Percentiles rank a stretch among this genome's conserved stretches.
phyloP scores from a whole-genome alignment of 2,888 invertebrate genomes.

The Pheosia gnoma region DNA sequence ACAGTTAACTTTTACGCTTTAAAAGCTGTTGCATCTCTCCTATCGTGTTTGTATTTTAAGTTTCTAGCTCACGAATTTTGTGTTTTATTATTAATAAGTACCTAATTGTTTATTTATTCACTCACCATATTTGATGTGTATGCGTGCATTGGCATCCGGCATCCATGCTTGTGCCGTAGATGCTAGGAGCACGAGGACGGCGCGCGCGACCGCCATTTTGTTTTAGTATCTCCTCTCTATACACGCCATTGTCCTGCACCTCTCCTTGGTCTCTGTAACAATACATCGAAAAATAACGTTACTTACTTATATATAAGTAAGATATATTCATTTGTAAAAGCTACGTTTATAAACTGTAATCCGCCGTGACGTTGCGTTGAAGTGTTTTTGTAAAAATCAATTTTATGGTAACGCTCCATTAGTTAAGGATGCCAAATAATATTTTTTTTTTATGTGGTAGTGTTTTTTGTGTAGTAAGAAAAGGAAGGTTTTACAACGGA shows the following conservation, averaged over 20 bases:
- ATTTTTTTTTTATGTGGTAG: background rate
- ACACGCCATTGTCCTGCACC: slow-evolving; percentile 66
- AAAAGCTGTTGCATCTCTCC: no score
- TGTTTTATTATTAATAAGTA: background rate
- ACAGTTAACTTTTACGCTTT: no score
- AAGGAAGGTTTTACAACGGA: no score
- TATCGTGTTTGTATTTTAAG: no score
- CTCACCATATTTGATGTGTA: slow-evolving; percentile 87
- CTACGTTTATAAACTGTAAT: background rate
- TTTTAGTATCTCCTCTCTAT: slow-evolving; percentile 68
- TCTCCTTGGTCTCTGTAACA: slow-evolving; percentile 63
- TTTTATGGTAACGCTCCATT: background rate
- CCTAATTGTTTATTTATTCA: slow-evolving; percentile 13
- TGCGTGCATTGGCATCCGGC: slow-evolving; percentile 88
- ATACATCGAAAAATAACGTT: slow-evolving; percentile 22
- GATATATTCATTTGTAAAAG: background rate
- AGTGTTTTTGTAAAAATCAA: background rate
- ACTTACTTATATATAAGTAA: background rate
- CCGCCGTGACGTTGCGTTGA: background rate
- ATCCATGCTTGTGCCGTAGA: slow-evolving; percentile 87
- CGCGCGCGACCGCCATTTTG: slow-evolving; percentile 80
- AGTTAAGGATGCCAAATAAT: background rate
- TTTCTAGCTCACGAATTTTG: background rate
- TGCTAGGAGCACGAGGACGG: slow-evolving; percentile 82
- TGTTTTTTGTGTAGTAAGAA: background rate